phyloP scores from a whole-genome alignment of 2,888 invertebrate species.

The Spatulosminthurus flaviceps region DNA sequence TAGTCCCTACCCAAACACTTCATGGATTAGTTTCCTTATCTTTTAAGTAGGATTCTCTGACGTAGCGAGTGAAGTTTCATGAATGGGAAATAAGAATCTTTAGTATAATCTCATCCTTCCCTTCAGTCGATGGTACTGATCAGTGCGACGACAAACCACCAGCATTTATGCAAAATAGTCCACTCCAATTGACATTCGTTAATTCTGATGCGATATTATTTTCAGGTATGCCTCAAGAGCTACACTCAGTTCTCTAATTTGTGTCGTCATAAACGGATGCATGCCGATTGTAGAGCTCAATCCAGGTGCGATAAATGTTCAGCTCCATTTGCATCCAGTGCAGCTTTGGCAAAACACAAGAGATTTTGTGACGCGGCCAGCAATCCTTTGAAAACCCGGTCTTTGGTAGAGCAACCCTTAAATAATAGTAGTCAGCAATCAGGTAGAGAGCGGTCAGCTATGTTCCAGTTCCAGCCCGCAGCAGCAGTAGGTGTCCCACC shows the following conservation, averaged over 20 bases:
- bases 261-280: slow-evolving; percentile 99
- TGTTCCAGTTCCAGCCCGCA: slow-evolving; percentile 28
- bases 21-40: too few species aligned
- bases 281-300: slow-evolving; percentile 91
- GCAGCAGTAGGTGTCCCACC: slow-evolving; percentile 63
- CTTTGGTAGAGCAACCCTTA: neutral
- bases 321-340: slow-evolving; percentile 89
- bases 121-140: too few species aligned
- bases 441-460: neutral
- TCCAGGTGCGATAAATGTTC: slow-evolving; percentile 95
- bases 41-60: too few species aligned
- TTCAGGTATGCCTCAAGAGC: slow-evolving; percentile 88
- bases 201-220: too few species aligned
- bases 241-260: slow-evolving; percentile 99
- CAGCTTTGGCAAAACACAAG: slow-evolving; percentile 94
- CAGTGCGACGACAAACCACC: too few species aligned
- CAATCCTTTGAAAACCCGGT: slow-evolving; percentile 29
- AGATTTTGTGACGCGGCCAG: slow-evolving; percentile 81
- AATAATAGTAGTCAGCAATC: neutral
- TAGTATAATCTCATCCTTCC: too few species aligned
- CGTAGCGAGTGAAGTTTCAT: too few species aligned
- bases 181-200: too few species aligned
- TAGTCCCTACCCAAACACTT: too few species aligned
- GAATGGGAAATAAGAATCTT: too few species aligned
- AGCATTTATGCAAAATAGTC: too few species aligned